Base-by-base conservation (phyloP, 2,888 invertebrate genomes). In the Lysandra bellargus region DNA sequence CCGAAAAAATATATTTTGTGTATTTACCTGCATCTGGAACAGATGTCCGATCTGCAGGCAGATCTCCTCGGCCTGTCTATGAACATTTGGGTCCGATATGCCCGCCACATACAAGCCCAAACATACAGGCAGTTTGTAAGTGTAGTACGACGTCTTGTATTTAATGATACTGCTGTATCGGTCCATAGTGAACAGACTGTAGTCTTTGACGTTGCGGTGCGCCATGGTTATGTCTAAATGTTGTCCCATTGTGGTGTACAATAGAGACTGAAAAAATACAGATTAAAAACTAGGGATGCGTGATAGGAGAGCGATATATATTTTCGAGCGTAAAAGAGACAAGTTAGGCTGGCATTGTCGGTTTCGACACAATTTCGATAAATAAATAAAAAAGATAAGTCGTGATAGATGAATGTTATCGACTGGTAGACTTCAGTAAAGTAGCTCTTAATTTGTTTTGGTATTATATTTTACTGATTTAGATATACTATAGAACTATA, bases 81-180 rank as follows among this genome's bases (percentile, higher is more conserved):
- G 97, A 80, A 96, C 95, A 84, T 96, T 96, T 17, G 95, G 92
- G 87, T 98, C 97, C 49, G 88, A 86, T 78, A 95, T 95, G 90
- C 96, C 96, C 82, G 97, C 97, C 90, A 99, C 95, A 83, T 96
- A 95, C 96, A 99, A 96, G 0, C 98, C 98, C 57, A 97, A 87
- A 3, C 97, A 96, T 12, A 99, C 96, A 0, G 99, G 99, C 83
- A 99, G 94, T 85, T 97, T 97, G 89, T 98, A 98, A 0, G 98
- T 96, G 89, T 99, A 99, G 90, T 97, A 98, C 0, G 97, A 96
- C 6, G 98, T 98, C 93, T 99, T 99, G 90, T 98, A 98, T 83
- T 97, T 97, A 30, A 97, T 97, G 85, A 99, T 98, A 5, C 96
- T 95, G 84, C 96, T 96, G 89, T 98, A 99, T 80, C 96, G 95